Conservation (phyloP, 1,140 invertebrate genomes). For the Neodiprion virginianus region DNA sequence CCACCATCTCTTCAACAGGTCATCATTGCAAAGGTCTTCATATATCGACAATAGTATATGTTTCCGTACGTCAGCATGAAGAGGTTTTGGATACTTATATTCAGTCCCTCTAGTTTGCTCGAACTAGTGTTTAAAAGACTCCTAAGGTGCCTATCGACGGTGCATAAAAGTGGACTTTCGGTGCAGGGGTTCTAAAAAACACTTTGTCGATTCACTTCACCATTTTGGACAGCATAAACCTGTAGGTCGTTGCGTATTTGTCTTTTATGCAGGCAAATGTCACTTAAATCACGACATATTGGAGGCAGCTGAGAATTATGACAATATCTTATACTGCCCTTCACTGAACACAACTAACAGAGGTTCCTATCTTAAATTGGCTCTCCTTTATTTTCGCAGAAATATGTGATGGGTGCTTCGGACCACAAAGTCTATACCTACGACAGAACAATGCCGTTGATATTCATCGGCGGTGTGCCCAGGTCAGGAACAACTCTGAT, state of each 20-base stretch:
- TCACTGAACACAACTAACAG: conserved; percentile 1
- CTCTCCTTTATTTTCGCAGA: conserved; percentile 55
- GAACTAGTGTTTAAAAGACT: no score
- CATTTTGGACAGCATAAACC: no score
- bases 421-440: conserved; percentile 75
- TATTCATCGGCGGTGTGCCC: conserved; percentile 97
- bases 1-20: conserved; percentile 1
- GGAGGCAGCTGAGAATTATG: no score
- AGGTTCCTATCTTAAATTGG: background rate
- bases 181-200: no score
- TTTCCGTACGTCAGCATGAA: background rate
- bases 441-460: conserved; percentile 88
- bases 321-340: background rate
- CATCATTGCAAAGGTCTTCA: background rate
- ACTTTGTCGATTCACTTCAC: no score
- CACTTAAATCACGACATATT: no score
- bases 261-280: no score
- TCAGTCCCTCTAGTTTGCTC: no score
- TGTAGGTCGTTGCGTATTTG: no score
- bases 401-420: conserved; percentile 66
- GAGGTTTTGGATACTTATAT: background rate
- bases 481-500: conserved; percentile 96
- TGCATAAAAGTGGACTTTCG: no score
- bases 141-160: no score
- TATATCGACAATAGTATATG: conserved; percentile 1